A percentile compares a stretch with the other conserved stretches of the same genome.
These are phyloP conservation scores for Polydrusus cervinus DNA, from an alignment of 2,888 invertebrate genomes.

Conservation along the genomic window DNA sequence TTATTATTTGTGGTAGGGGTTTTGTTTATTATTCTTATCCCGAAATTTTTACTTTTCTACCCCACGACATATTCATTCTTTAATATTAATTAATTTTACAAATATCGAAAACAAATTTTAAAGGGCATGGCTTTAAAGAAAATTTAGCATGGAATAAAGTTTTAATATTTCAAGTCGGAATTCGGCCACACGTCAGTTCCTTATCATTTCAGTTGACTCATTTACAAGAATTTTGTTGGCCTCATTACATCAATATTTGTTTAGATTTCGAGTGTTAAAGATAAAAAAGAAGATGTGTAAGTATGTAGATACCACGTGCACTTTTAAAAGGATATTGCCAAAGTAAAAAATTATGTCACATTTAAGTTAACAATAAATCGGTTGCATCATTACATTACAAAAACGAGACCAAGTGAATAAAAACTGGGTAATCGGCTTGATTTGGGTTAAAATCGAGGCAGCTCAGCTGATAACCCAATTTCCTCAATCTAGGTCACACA, in stretches of 20 bases:
- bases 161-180: no score
- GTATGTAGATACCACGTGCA: not conserved
- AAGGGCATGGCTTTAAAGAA: no score
- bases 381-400: slow-evolving; percentile 41
- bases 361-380: slow-evolving; percentile 25
- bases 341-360: slow-evolving; percentile 32
- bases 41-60: no score
- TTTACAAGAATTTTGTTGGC: not conserved
- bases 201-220: not conserved
- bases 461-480: slow-evolving; percentile 37
- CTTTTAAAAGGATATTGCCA: slow-evolving; percentile 7
- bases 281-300: not conserved
- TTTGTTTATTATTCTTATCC: no score
- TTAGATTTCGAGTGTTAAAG: not conserved
- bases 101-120: no score
- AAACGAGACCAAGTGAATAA: slow-evolving; percentile 30
- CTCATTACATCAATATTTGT: slow-evolving; percentile 1
- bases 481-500: slow-evolving; percentile 26
- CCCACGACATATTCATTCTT: no score
- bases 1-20: no score
- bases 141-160: no score
- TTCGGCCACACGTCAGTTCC: no score
- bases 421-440: slow-evolving; percentile 30
- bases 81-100: no score
- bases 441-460: slow-evolving; percentile 39